These are phyloP conservation scores for Catagonus wagneri DNA, from an alignment of 2,113 vertebrate genomes.

Conservation along the genomic window DNA sequence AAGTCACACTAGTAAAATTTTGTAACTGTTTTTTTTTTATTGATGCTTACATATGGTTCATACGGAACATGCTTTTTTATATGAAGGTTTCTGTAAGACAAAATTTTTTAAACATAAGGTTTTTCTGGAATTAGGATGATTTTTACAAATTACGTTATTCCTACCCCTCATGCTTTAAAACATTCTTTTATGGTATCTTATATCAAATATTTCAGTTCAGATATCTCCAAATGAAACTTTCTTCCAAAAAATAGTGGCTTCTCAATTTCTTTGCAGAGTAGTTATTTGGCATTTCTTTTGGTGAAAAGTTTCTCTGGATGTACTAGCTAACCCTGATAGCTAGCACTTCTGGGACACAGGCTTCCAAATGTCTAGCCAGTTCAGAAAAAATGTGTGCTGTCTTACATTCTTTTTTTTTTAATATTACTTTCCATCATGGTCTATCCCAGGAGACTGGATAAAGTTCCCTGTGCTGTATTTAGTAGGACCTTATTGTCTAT, in stretches of 20 bases:
- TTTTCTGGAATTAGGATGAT: conserved; percentile 24
- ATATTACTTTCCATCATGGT: too few species aligned
- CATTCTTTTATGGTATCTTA: neutral
- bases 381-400: neutral
- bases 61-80: neutral
- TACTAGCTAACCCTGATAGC: neutral
- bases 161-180: neutral
- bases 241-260: conserved; percentile 14
- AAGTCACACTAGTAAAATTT: conserved; percentile 47
- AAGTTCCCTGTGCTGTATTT: too few species aligned
- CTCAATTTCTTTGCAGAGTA: neutral
- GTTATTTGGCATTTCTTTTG: neutral
- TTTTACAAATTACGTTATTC: conserved; percentile 26
- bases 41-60: neutral
- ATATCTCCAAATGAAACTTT: neutral
- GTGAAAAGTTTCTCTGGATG: neutral
- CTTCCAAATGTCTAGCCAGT: neutral
- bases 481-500: too few species aligned
- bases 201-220: conserved; percentile 1
- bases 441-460: too few species aligned
- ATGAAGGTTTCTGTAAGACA: conserved; percentile 39
- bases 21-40: conserved; percentile 38
- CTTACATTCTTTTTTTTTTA: too few species aligned
- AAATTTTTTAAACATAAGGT: neutral
- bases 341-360: neutral